Percentiles rank a stretch among this genome's conserved stretches.
Evolutionary conservation across 2,888 invertebrate genomes (phyloP).

Genomic region (Parochlus steinenii): DNA sequence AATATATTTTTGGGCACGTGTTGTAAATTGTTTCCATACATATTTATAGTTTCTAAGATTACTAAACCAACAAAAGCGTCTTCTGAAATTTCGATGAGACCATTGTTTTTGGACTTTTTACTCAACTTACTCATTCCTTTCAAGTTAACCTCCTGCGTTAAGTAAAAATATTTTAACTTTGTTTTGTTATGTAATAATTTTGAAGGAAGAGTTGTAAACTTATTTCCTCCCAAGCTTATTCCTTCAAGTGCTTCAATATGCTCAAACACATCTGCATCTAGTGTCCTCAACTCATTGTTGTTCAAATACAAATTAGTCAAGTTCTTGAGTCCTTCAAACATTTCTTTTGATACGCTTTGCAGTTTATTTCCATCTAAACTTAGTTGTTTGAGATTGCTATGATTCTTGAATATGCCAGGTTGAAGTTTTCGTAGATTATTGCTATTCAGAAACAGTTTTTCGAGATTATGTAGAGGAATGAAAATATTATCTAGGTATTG

Average conservation of each 20-base stretch:
- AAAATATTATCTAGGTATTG: too few species aligned
- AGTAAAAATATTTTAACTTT: slow-evolving; percentile 35
- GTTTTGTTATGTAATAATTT: slow-evolving; percentile 39
- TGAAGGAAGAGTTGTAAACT: slow-evolving; percentile 41
- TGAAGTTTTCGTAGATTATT: slow-evolving; percentile 47
- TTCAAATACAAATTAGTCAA: too few species aligned
- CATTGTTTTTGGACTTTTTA: too few species aligned
- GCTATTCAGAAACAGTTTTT: slow-evolving; percentile 45
- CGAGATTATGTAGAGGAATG: slow-evolving; percentile 36
- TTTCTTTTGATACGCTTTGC: slow-evolving; percentile 39
- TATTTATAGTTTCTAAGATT: slow-evolving; percentile 39
- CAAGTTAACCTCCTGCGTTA: too few species aligned
- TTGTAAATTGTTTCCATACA: too few species aligned
- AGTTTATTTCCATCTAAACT: slow-evolving; percentile 55
- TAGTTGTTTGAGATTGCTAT: slow-evolving; percentile 39
- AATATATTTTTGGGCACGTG: slow-evolving; percentile 49
- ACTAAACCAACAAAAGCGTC: slow-evolving; percentile 44
- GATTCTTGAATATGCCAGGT: slow-evolving; percentile 41
- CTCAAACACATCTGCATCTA: too few species aligned
- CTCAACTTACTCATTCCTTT: too few species aligned
- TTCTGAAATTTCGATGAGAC: slow-evolving; percentile 38
- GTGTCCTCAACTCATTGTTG: too few species aligned
- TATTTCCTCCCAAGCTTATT: slow-evolving; percentile 51
- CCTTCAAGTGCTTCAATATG: too few species aligned
- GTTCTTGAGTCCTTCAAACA: slow-evolving; percentile 44